Evolutionary conservation across 2,888 invertebrate species (phyloP).

Genomic region (Dasypolia templi): DNA sequence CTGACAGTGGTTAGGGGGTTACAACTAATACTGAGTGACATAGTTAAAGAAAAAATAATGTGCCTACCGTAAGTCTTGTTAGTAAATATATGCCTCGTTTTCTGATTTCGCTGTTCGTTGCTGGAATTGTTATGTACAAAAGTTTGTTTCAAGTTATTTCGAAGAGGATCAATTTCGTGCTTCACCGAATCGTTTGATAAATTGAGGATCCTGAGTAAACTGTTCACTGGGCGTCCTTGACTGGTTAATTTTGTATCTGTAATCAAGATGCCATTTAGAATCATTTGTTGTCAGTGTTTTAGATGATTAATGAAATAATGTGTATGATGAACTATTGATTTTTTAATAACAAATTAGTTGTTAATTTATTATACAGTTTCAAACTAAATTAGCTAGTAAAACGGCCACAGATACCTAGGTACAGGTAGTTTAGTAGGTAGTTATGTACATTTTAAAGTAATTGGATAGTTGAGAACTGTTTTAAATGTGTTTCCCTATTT

Average conservation of each 20-base stretch:
- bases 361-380: neutral
- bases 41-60: constrained; percentile 12
- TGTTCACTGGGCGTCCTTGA: constrained; percentile 69
- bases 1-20: neutral
- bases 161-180: constrained; percentile 78
- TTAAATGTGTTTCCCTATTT: no score
- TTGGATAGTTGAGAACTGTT: no score
- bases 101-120: constrained; percentile 73
- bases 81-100: constrained; percentile 74
- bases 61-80: constrained; percentile 74
- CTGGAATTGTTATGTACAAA: constrained; percentile 65
- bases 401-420: no score
- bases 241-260: constrained; percentile 69
- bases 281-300: constrained; percentile 7
- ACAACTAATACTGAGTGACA: neutral
- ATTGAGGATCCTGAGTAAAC: constrained; percentile 81
- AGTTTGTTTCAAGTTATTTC: constrained; percentile 73
- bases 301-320: constrained; percentile 10
- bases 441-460: no score
- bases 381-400: neutral
- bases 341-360: neutral
- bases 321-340: neutral
- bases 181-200: constrained; percentile 77
- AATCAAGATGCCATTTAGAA: constrained; percentile 63
- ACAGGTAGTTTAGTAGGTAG: neutral